Evolutionary conservation across 2,888 invertebrate genomes (phyloP), one percentile per base, ranked within the genome.

Genomic region (Drosophila engyochracea): DNA sequence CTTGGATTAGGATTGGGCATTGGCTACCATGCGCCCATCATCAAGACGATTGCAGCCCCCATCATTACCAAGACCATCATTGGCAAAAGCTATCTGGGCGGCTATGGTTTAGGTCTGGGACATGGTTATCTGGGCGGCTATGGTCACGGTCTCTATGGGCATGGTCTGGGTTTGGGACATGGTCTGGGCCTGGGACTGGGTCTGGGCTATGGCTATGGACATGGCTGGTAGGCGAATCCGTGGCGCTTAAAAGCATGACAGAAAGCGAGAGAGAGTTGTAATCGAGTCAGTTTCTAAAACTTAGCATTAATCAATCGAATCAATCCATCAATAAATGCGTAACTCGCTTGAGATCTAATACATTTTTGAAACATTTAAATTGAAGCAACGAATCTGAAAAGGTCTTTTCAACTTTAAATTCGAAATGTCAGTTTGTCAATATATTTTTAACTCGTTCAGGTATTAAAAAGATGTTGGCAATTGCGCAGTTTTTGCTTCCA

Each of bases 131-230:
- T 82, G 28, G 85, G 87, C 9, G 85, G 82, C 62, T 74, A 79
- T 31, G 90, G 91, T 55, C 83, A 89, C 52, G 88, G 89, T 1
- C 83, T 86, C 10, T 86, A 87, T 39, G 91, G 91, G 1, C 58
- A 74, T 52, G 85, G 83, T 0, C 69, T 88, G 64, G 91, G 90
- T 2, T 66, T 78, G 35, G 91, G 91, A 5, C 44, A 47, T 47
- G 47, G 47, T 47, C 31, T 81, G 30, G 90, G 92, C 31, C 61
- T 82, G 31, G 90, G 92, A 25, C 61, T 82, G 96, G 94, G 51
- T 95, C 94, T 90, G 95, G 96, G 89, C 44, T 79, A 39, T 28
- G 96, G 87, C 51, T 82, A 83, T 44, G 88, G 90, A 22, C 71
- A 85, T 33, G 53, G 57, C 53, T 91, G 91, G 91, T 91, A 89